Evolutionary conservation across 1,140 invertebrate species (phyloP).

Genomic region (Magallana ariakensis): DNA sequence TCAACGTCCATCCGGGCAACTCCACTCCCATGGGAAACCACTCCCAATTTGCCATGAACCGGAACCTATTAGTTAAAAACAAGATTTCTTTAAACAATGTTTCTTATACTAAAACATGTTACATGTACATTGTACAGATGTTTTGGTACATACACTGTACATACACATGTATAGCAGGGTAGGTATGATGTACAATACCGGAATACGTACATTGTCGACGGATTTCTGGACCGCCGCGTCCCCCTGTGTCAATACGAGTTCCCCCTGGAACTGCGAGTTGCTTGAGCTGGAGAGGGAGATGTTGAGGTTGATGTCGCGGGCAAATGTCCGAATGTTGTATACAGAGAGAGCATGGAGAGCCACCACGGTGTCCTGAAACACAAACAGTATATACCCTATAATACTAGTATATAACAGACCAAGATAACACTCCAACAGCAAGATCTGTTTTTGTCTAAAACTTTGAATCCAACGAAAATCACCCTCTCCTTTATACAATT

Average conservation of each 20-base stretch:
- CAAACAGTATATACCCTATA: not conserved
- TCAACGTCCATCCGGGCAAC: constrained; percentile 76
- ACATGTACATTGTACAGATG: no score
- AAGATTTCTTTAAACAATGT: not conserved
- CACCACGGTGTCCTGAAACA: constrained; percentile 78
- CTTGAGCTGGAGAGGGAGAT: constrained; percentile 62
- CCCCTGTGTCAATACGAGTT: constrained; percentile 59
- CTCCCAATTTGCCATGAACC: constrained; percentile 69
- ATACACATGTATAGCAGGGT: no score
- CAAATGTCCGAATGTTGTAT: constrained; percentile 73
- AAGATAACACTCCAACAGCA: no score
- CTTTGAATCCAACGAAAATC: no score
- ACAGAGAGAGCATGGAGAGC: constrained; percentile 78
- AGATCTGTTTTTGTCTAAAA: no score
- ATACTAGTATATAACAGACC: no score
- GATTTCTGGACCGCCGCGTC: constrained; percentile 68
- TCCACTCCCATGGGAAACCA: constrained; percentile 76
- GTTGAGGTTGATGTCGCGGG: constrained; percentile 65
- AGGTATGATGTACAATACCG: no score
- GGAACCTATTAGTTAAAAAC: constrained; percentile 60
- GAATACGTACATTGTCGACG: constrained; percentile 59
- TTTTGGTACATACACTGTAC: no score
- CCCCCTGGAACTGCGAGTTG: constrained; percentile 58
- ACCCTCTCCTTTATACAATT: no score
- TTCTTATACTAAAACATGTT: no score